Conservation (phyloP, 1,140 invertebrate species). For the Galleria mellonella region DNA sequence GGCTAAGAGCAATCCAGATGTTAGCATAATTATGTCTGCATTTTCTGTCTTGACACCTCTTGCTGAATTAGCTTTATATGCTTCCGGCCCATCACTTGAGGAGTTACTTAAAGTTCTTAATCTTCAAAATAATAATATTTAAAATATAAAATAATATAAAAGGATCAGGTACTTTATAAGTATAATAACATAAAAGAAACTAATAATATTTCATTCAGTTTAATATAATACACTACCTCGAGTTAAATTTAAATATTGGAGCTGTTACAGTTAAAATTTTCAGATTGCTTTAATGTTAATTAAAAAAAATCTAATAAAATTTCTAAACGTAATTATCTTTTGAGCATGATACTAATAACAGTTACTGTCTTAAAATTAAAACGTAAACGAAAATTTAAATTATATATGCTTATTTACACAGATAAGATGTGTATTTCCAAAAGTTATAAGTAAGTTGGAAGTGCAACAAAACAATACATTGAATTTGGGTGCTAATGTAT, state of each 20-base stretch:
- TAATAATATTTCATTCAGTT: too few species aligned
- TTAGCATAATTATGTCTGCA: slow-evolving; percentile 8
- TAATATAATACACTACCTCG: too few species aligned
- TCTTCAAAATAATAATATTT: background rate
- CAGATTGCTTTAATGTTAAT: too few species aligned
- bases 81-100: slow-evolving; percentile 3
- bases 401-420: too few species aligned
- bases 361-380: too few species aligned
- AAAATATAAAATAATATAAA: too few species aligned
- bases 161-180: background rate
- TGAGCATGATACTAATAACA: too few species aligned
- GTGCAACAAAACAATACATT: background rate
- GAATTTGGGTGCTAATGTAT: slow-evolving; percentile 1
- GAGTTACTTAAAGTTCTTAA: slow-evolving; percentile 5
- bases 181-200: background rate
- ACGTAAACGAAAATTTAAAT: too few species aligned
- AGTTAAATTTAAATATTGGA: too few species aligned
- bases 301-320: too few species aligned
- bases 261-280: too few species aligned
- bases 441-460: background rate
- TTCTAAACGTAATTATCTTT: too few species aligned
- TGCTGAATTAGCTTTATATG: slow-evolving; percentile 5
- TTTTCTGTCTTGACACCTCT: slow-evolving; percentile 12
- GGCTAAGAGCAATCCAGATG: slow-evolving; percentile 3
- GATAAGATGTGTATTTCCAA: background rate